phyloP scores from a whole-genome alignment of 1,140 invertebrate species.

The Lasioglossum baleicum region DNA sequence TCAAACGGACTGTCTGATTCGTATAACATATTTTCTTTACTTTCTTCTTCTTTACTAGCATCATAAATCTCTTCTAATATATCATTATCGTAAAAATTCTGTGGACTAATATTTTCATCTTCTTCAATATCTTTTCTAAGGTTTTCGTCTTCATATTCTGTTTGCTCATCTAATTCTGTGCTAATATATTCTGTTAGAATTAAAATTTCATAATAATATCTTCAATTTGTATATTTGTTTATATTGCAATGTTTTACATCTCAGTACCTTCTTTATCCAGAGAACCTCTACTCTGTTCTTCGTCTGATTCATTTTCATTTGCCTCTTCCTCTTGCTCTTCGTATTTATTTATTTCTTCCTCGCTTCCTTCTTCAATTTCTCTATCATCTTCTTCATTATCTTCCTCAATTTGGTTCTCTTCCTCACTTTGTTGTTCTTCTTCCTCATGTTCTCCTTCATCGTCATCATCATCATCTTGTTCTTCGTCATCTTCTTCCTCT shows the following conservation, averaged over 20 bases:
- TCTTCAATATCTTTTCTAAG: constrained; percentile 63
- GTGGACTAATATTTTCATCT: constrained; percentile 66
- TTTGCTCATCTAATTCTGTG: constrained; percentile 69
- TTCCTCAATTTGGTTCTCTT: constrained; percentile 35
- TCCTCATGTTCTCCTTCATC: constrained; percentile 28
- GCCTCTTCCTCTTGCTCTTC: constrained; percentile 55
- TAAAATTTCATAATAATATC: constrained; percentile 15
- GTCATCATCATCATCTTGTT: constrained; percentile 43
- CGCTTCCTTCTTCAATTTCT: constrained; percentile 41
- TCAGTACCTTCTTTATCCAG: constrained; percentile 31
- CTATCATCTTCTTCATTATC: constrained; percentile 60
- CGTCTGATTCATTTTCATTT: constrained; percentile 68
- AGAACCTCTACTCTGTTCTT: constrained; percentile 18
- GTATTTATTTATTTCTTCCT: constrained; percentile 64
- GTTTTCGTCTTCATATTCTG: constrained; percentile 69
- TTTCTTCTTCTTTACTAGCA: constrained; percentile 71
- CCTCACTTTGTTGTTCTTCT: background rate
- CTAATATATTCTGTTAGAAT: constrained; percentile 24
- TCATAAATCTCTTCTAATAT: constrained; percentile 74
- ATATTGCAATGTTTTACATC: constrained; percentile 12
- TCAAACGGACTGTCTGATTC: constrained; percentile 60
- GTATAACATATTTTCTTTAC: constrained; percentile 62
- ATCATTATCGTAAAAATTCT: constrained; percentile 68
- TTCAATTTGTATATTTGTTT: background rate
- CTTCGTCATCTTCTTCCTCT: background rate